Conservation (phyloP, 2,113 vertebrate species). For the Bos taurus region DNA sequence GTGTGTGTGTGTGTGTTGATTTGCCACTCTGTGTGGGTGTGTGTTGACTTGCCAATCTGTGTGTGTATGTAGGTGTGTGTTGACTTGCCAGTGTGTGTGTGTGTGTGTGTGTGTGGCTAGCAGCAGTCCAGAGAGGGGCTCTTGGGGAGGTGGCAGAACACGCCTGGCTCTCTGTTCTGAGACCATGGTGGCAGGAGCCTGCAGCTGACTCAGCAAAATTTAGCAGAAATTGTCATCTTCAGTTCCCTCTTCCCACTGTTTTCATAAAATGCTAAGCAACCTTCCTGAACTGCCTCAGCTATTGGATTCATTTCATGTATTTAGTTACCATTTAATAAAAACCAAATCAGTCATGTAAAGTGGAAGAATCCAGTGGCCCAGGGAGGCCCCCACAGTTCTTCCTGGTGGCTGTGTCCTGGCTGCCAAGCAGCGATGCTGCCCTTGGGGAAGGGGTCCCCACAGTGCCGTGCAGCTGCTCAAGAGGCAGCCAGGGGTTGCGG, state of each 20-base stretch:
- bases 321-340: neutral
- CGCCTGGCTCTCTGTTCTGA: neutral
- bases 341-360: neutral
- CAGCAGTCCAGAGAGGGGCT: neutral
- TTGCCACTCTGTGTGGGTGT: neutral
- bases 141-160: neutral
- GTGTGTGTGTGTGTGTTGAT: neutral
- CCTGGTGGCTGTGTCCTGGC: neutral
- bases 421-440: neutral
- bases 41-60: too few relatives aligned
- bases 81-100: neutral
- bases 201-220: neutral
- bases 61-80: neutral
- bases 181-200: neutral
- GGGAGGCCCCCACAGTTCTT: too few relatives aligned
- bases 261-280: neutral
- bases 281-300: too few relatives aligned
- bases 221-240: neutral
- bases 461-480: neutral
- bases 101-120: neutral
- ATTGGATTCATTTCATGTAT: neutral
- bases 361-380: neutral
- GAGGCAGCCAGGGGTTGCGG: neutral
- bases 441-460: rapidly evolving
- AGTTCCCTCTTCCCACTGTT: neutral